These are phyloP conservation scores for Heliconius erato DNA, from an alignment of 2,888 invertebrate genomes.

Conservation along the genomic window DNA sequence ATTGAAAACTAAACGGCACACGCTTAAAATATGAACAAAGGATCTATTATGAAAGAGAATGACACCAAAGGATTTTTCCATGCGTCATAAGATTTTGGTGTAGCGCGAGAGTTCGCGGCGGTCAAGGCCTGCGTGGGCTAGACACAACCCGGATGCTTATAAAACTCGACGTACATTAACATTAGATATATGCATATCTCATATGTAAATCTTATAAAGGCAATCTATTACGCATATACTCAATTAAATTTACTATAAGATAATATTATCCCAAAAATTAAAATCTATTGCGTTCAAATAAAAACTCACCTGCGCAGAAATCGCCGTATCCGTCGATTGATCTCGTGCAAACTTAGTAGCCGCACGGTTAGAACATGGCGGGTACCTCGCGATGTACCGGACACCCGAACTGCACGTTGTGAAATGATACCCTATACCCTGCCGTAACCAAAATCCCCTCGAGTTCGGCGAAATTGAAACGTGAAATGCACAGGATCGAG, in stretches of 20 bases:
- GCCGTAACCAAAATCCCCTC: conserved; percentile 46
- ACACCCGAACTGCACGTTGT: conserved; percentile 58
- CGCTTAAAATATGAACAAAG: conserved; percentile 36
- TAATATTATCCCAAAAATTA: not conserved
- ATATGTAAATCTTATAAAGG: conserved; percentile 4
- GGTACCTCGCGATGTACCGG: conserved; percentile 53
- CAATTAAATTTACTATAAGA: not conserved
- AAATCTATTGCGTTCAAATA: conserved; percentile 42
- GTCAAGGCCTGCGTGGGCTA: conserved; percentile 83
- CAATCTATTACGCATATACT: not conserved
- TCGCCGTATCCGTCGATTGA: conserved; percentile 54
- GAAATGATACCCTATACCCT: conserved; percentile 42
- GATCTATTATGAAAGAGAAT: conserved; percentile 43
- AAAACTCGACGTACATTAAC: conserved; percentile 29
- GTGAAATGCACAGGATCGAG: conserved; percentile 47
- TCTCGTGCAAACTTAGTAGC: conserved; percentile 55
- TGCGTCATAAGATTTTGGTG: conserved; percentile 57
- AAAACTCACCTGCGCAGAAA: conserved; percentile 64
- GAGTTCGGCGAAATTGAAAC: conserved; percentile 45
- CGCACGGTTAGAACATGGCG: conserved; percentile 67
- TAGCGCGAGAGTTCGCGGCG: conserved; percentile 69
- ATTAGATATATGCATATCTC: conserved; percentile 28
- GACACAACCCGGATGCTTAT: conserved; percentile 75
- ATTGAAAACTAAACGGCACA: not conserved
- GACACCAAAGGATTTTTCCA: conserved; percentile 48